Conservation (phyloP, 2,888 invertebrate species). For the Troilus luridus region DNA sequence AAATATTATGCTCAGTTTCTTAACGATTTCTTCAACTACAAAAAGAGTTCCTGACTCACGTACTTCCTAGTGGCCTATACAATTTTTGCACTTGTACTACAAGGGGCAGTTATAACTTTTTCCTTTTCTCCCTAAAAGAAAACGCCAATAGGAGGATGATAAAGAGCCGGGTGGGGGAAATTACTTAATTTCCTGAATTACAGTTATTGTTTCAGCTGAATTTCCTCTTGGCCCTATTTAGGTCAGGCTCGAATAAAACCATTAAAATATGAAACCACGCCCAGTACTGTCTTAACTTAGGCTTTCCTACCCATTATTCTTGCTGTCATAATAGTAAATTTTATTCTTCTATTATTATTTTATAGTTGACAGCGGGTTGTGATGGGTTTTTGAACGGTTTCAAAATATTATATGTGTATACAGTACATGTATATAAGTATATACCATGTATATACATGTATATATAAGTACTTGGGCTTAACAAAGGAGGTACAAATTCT, state of each 20-base stretch:
- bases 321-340: neutral
- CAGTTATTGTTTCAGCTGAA: conserved; percentile 44
- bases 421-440: too few species aligned
- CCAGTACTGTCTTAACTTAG: neutral
- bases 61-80: neutral
- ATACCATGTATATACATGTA: too few species aligned
- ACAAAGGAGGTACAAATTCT: too few species aligned
- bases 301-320: neutral
- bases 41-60: too few species aligned
- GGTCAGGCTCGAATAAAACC: conserved; percentile 20
- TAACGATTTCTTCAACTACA: too few species aligned
- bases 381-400: neutral
- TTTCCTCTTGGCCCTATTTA: conserved; percentile 14
- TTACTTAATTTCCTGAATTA: conserved; percentile 49
- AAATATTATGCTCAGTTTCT: too few species aligned
- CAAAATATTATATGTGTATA: neutral
- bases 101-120: neutral
- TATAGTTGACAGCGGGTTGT: neutral
- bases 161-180: conserved; percentile 29
- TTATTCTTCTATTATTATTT: neutral
- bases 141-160: conserved; percentile 34
- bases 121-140: conserved; percentile 34
- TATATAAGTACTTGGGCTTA: too few species aligned
- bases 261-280: conserved; percentile 28
- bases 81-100: neutral